A percentile compares a stretch with the other conserved stretches of the same genome.
phyloP scores from a whole-genome alignment of 2,888 invertebrate genomes.

The Pyrrhia umbra region DNA sequence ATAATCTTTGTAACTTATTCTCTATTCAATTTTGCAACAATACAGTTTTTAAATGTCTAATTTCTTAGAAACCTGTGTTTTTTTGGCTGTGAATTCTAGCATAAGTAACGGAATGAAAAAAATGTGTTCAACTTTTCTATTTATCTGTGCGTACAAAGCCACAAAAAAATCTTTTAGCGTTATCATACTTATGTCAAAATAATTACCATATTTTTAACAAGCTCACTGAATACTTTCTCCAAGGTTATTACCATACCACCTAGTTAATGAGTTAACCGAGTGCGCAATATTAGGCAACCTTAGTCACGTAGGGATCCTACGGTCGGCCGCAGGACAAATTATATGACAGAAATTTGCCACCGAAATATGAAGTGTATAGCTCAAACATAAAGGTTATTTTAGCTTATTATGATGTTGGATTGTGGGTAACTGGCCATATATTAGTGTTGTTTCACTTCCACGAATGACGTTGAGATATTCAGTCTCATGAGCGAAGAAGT shows the following conservation, averaged over 20 bases:
- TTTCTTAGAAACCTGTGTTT: too few relatives aligned
- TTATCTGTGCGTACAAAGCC: too few relatives aligned
- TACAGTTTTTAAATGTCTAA: too few relatives aligned
- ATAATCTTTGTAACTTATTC: too few relatives aligned
- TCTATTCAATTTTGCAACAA: too few relatives aligned
- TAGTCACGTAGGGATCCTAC: slow-evolving; percentile 42
- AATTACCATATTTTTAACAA: slow-evolving; percentile 44
- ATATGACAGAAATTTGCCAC: slow-evolving; percentile 12
- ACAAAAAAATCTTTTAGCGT: slow-evolving; percentile 15
- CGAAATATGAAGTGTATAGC: slow-evolving; percentile 30
- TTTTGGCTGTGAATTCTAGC: too few relatives aligned
- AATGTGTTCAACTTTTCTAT: too few relatives aligned
- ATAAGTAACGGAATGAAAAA: too few relatives aligned
- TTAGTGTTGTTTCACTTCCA: slow-evolving; percentile 41
- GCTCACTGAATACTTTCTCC: slow-evolving; percentile 39
- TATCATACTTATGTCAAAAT: slow-evolving; percentile 34
- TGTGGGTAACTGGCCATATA: slow-evolving; percentile 23
- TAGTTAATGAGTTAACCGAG: slow-evolving; percentile 53
- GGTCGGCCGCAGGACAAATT: slow-evolving; percentile 51
- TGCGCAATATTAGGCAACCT: slow-evolving; percentile 52
- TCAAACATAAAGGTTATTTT: slow-evolving; percentile 7
- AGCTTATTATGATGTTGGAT: neutral
- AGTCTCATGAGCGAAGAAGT: slow-evolving; percentile 32
- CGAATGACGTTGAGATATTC: slow-evolving; percentile 33
- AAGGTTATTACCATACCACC: slow-evolving; percentile 30